Conservation (phyloP, 1,140 invertebrate species). For the Pogonomyrmex barbatus region DNA sequence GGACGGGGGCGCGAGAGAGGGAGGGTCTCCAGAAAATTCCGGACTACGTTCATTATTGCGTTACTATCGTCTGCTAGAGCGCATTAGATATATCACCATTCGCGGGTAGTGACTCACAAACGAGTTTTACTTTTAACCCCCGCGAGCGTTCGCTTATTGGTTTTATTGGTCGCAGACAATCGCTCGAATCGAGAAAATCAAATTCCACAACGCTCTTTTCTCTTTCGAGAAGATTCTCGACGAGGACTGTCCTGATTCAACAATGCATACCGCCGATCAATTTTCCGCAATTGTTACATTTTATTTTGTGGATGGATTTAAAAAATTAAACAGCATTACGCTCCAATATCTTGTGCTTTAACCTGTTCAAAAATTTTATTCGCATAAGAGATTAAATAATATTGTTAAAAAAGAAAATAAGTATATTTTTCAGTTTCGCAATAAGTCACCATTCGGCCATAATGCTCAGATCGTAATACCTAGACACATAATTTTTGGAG, state of each 20-base stretch:
- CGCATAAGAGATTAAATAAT: not conserved
- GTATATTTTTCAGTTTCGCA: constrained; percentile 10
- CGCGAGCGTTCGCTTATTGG: constrained; percentile 44
- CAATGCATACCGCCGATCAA: not conserved
- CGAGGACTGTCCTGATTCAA: constrained; percentile 1
- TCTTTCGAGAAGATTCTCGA: not conserved
- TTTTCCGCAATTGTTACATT: not conserved
- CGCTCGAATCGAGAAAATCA: constrained; percentile 34
- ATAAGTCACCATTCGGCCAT: constrained; percentile 17
- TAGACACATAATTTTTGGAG: constrained; percentile 64
- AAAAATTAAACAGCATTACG: not conserved
- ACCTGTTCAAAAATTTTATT: not conserved
- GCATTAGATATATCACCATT: constrained; percentile 56
- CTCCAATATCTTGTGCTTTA: not conserved
- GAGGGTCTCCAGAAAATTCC: constrained; percentile 55
- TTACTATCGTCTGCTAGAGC: constrained; percentile 60
- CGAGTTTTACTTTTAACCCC: constrained; percentile 58
- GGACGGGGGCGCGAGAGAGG: not conserved
- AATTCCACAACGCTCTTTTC: constrained; percentile 6
- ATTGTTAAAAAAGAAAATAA: not conserved
- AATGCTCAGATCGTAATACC: constrained; percentile 36
- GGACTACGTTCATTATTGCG: constrained; percentile 66
- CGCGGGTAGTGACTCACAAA: constrained; percentile 38
- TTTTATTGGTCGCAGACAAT: constrained; percentile 45
- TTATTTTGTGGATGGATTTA: not conserved